These are phyloP conservation scores for Drosophila histrio DNA, from an alignment of 2,888 invertebrate species.

Conservation along the genomic window DNA sequence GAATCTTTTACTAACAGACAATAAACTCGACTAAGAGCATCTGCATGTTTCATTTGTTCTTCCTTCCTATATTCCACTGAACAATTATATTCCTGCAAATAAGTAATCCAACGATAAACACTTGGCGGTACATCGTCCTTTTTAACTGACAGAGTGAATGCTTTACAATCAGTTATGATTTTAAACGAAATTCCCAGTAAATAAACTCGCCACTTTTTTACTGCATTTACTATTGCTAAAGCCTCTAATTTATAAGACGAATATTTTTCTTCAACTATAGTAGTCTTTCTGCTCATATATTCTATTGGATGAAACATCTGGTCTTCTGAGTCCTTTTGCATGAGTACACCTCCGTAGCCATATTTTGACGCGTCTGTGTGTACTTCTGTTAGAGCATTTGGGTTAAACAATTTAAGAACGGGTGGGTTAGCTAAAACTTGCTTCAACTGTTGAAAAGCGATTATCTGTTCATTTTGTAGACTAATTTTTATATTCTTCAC, in stretches of 20 bases:
- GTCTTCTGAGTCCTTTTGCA: slow-evolving; percentile 32
- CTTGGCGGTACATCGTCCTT: neutral
- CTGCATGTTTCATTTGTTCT: neutral
- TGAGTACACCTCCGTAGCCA: slow-evolving; percentile 32
- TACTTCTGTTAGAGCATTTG: too few species aligned
- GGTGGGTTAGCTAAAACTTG: too few species aligned
- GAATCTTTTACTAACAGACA: neutral
- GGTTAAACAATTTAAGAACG: too few species aligned
- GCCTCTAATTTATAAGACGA: slow-evolving; percentile 64
- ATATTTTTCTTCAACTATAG: slow-evolving; percentile 58
- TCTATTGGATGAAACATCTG: slow-evolving; percentile 24
- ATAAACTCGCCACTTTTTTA: neutral
- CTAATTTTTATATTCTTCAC: too few species aligned
- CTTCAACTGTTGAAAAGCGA: too few species aligned
- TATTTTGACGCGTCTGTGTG: too few species aligned
- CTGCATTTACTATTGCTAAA: neutral
- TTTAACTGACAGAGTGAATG: neutral
- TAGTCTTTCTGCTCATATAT: slow-evolving; percentile 28
- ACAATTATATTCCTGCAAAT: neutral
- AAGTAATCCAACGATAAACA: neutral
- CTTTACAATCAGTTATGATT: neutral
- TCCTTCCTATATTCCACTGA: neutral
- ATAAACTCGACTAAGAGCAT: neutral
- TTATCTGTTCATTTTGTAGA: too few species aligned
- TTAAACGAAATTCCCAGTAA: neutral